These are phyloP conservation scores for Cinclus mexicanus DNA, from an alignment of 2,113 vertebrate species.

Conservation along the genomic window DNA sequence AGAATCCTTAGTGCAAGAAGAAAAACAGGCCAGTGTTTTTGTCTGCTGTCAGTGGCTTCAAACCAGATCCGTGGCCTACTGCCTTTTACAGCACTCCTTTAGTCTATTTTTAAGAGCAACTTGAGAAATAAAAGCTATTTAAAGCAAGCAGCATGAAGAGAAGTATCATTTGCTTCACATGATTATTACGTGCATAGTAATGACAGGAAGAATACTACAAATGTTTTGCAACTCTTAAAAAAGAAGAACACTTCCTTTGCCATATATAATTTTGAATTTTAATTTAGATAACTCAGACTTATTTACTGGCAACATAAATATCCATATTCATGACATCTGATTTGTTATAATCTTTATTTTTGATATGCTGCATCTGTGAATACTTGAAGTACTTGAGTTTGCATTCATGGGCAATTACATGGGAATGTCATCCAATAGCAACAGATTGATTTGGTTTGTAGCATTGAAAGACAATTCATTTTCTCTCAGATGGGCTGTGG, in stretches of 20 bases:
- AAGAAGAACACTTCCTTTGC: conserved; percentile 50
- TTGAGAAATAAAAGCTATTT: conserved; percentile 59
- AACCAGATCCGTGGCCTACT: not conserved
- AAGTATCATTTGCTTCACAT: conserved; percentile 53
- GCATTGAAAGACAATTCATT: not conserved
- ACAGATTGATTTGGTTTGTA: conserved; percentile 8
- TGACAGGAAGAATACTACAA: conserved; percentile 67
- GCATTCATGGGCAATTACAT: conserved; percentile 58
- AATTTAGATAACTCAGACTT: conserved; percentile 71
- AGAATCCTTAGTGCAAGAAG: not conserved
- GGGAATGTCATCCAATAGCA: conserved; percentile 20
- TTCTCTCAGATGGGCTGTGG: not conserved
- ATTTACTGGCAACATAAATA: conserved; percentile 71
- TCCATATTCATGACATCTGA: conserved; percentile 73
- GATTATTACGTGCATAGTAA: conserved; percentile 64
- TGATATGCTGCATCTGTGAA: conserved; percentile 64
- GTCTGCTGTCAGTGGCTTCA: not conserved
- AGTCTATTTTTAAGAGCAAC: conserved; percentile 63
- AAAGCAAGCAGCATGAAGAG: conserved; percentile 37
- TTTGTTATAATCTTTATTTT: conserved; percentile 74
- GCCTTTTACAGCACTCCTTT: conserved; percentile 8
- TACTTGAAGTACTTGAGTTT: conserved; percentile 52
- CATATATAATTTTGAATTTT: conserved; percentile 72
- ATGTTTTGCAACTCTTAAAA: conserved; percentile 71
- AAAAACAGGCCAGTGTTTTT: not conserved